phyloP scores from a whole-genome alignment of 1,140 invertebrate species.

The Aphis gossypii region DNA sequence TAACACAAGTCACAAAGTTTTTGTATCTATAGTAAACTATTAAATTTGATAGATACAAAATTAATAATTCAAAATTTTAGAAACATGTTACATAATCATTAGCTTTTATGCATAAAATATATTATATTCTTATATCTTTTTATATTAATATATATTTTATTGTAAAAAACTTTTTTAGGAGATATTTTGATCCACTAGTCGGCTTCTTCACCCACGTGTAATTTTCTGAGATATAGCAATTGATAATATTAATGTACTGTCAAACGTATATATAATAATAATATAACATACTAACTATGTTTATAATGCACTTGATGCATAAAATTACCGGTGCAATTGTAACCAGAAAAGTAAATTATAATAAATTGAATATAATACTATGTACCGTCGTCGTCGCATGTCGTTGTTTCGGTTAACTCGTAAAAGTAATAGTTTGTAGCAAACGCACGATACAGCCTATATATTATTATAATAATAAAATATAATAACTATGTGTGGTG shows the following conservation, averaged over 20 bases:
- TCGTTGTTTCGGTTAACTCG: slow-evolving; percentile 13
- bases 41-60: no score
- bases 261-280: not conserved
- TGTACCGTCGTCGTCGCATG: not conserved
- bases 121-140: no score
- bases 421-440: slow-evolving; percentile 17
- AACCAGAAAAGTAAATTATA: not conserved
- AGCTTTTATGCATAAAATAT: no score
- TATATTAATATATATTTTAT: not conserved
- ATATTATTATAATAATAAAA: slow-evolving; percentile 21
- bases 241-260: not conserved
- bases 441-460: not conserved
- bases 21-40: not conserved
- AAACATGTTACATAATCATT: no score
- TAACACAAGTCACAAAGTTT: not conserved
- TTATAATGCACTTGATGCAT: not conserved
- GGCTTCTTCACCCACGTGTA: no score
- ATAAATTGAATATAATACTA: slow-evolving; percentile 12
- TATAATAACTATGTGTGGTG: slow-evolving; percentile 12
- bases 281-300: not conserved
- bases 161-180: not conserved
- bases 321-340: not conserved
- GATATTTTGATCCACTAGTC: not conserved
- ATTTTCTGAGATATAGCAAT: not conserved
- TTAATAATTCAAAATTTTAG: no score